Percentiles rank a stretch among this genome's conserved stretches.
Evolutionary conservation across 2,888 invertebrate species (phyloP).

Genomic region (Mesorhabditis belari): DNA sequence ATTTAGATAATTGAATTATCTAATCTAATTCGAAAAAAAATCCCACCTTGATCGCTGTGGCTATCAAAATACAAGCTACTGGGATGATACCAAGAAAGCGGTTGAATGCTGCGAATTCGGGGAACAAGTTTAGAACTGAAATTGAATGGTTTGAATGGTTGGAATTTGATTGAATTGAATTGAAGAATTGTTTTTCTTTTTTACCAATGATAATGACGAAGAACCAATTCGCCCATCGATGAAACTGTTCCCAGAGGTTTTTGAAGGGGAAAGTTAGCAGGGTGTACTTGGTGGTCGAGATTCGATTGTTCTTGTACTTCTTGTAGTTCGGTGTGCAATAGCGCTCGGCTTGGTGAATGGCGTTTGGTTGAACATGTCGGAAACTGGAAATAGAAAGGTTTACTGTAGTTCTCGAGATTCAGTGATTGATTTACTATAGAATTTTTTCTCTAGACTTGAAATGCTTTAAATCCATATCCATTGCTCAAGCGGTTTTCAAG

Average conservation of each 20-base stretch:
- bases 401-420: no score
- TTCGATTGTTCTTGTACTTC: constrained; percentile 70
- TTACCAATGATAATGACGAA: constrained; percentile 85
- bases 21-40: not conserved
- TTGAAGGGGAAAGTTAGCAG: constrained; percentile 85
- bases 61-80: constrained; percentile 81
- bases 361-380: constrained; percentile 24
- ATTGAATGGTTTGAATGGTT: not conserved
- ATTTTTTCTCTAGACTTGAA: not conserved
- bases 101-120: constrained; percentile 36
- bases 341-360: constrained; percentile 23
- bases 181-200: no score
- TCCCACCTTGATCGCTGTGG: constrained; percentile 74
- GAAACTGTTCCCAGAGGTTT: constrained; percentile 70
- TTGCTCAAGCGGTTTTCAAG: no score
- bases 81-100: constrained; percentile 66
- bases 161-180: no score
- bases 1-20: not conserved
- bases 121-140: constrained; percentile 38
- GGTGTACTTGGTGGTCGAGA: constrained; percentile 93
- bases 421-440: not conserved
- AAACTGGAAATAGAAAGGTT: constrained; percentile 12
- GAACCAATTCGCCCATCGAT: constrained; percentile 91
- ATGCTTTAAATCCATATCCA: no score
- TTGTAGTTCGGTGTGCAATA: constrained; percentile 35